A percentile compares a stretch with the other conserved stretches of the same genome.
phyloP scores from a whole-genome alignment of 2,113 vertebrate genomes.

The Sylvia atricapilla region DNA sequence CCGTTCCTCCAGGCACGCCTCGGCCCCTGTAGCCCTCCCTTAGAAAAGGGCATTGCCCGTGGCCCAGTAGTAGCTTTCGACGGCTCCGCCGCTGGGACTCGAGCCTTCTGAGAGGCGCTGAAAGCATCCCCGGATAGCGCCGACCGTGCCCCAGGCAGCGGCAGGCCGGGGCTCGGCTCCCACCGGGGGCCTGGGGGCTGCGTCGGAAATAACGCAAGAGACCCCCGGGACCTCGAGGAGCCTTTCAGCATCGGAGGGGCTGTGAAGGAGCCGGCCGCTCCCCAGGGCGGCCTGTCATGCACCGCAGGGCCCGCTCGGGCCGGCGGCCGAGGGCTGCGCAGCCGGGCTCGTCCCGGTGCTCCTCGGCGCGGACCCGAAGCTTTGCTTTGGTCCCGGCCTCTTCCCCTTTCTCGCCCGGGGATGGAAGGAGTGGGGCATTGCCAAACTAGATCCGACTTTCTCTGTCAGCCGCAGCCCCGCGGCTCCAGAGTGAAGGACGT shows the following conservation, averaged over 20 bases:
- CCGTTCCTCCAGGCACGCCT: not conserved
- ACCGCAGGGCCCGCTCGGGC: not conserved
- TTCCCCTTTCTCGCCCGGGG: constrained; percentile 55
- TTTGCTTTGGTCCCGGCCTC: not conserved
- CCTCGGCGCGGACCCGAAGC: not conserved
- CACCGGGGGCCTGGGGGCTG: not conserved
- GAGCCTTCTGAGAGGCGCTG: not conserved
- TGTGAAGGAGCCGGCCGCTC: not conserved
- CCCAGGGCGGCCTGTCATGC: not conserved
- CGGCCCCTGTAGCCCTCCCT: not conserved
- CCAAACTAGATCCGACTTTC: constrained; percentile 74
- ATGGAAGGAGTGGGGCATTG: constrained; percentile 67
- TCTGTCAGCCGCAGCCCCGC: constrained; percentile 72
- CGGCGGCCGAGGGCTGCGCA: not conserved
- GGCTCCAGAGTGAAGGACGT: constrained; percentile 70
- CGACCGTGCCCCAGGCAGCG: not conserved
- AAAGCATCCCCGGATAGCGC: not conserved
- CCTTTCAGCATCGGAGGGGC: not conserved
- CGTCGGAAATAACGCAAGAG: not conserved
- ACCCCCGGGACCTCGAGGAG: not conserved
- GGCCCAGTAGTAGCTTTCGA: not conserved
- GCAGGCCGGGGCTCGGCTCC: not conserved
- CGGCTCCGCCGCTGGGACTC: not conserved
- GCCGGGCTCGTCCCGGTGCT: not conserved
- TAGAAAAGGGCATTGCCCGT: not conserved